A percentile compares a stretch with the other conserved stretches of the same genome.
phyloP scores from a whole-genome alignment of 2,113 vertebrate species.

The Grallaria varia region DNA sequence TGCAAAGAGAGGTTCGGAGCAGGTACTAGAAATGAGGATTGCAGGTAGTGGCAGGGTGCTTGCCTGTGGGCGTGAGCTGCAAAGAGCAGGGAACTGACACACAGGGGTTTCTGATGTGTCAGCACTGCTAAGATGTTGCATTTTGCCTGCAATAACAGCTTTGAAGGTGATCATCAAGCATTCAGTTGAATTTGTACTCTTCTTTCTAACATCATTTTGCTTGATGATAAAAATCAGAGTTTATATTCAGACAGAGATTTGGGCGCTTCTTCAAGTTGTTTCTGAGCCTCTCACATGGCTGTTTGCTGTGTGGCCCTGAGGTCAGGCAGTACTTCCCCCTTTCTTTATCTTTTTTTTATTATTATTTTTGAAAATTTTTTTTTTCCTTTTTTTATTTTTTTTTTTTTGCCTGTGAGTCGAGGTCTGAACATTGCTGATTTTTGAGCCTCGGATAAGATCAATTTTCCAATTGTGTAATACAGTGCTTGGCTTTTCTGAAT shows the following conservation, averaged over 20 bases:
- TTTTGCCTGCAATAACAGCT: constrained; percentile 29
- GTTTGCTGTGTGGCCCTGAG: not conserved
- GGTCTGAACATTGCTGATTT: constrained; percentile 2
- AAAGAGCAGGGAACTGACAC: not conserved
- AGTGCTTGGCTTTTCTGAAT: constrained; percentile 85
- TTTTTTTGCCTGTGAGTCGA: not conserved
- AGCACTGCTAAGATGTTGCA: constrained; percentile 5
- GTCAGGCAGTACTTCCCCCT: not conserved
- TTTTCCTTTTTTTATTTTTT: not conserved
- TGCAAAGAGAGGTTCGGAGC: not conserved
- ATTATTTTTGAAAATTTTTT: too few species aligned
- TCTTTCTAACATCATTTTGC: not conserved
- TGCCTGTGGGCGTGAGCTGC: not conserved
- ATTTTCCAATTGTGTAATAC: constrained; percentile 69
- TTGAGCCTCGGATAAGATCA: constrained; percentile 68
- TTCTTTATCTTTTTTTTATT: accelerated
- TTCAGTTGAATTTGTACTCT: not conserved
- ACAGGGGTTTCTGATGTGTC: constrained; percentile 1
- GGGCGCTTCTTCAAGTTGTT: not conserved
- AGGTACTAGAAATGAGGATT: not conserved
- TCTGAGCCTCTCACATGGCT: not conserved
- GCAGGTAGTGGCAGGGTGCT: not conserved
- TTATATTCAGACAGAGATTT: not conserved
- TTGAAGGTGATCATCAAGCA: constrained; percentile 42
- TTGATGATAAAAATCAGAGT: not conserved